Percentiles rank a stretch among this genome's conserved stretches.
These are phyloP conservation scores for Zalophus californianus DNA, from an alignment of 2,797 vertebrate genomes.

Conservation along the genomic window DNA sequence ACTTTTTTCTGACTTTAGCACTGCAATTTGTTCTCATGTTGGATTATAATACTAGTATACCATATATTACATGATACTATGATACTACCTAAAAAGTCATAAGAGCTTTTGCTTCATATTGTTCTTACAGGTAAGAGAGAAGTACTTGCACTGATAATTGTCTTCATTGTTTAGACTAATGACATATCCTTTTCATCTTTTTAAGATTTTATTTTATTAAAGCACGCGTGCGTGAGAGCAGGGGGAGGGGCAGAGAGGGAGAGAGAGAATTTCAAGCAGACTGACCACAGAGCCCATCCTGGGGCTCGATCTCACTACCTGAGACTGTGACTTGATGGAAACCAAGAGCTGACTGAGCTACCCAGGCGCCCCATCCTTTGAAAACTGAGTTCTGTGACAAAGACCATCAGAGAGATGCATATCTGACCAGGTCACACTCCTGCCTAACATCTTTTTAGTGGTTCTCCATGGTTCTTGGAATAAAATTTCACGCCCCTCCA, in stretches of 20 bases:
- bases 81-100: neutral
- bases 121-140: neutral
- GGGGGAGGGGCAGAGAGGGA: neutral
- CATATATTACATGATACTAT: neutral
- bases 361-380: neutral
- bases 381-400: neutral
- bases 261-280: neutral
- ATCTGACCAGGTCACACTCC: neutral
- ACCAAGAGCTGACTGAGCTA: neutral
- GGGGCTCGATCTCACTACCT: neutral
- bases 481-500: neutral
- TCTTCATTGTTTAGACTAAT: neutral
- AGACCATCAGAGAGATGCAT: neutral
- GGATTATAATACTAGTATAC: neutral
- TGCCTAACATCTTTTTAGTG: neutral
- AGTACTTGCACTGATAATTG: neutral
- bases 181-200: neutral
- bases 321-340: neutral
- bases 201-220: neutral
- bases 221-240: accelerated
- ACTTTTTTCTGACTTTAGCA: constrained; percentile 19
- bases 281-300: neutral
- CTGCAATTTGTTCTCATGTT: neutral
- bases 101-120: neutral
- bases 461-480: neutral